These are phyloP conservation scores for Anthophora plumipes DNA, from an alignment of 2,888 invertebrate species.

Conservation along the genomic window DNA sequence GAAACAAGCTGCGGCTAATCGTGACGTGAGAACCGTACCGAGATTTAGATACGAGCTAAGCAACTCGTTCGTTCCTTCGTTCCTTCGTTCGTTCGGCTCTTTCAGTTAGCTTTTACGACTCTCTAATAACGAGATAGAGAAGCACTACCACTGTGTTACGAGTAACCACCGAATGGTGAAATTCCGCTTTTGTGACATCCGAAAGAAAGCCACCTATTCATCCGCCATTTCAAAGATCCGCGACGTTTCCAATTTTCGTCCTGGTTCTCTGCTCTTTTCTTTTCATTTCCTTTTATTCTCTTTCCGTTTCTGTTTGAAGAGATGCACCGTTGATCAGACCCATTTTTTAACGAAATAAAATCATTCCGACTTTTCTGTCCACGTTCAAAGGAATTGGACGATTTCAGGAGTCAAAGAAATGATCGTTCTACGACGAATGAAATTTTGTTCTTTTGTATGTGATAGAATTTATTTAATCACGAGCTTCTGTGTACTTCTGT, in stretches of 20 bases:
- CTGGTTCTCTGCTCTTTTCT: constrained; percentile 19
- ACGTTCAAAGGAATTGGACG: constrained; percentile 10
- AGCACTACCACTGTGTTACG: constrained; percentile 40
- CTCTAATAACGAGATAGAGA: constrained; percentile 65
- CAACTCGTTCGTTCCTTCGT: constrained; percentile 33
- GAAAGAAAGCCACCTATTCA: constrained; percentile 59
- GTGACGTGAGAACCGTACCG: constrained; percentile 69
- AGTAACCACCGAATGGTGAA: constrained; percentile 53
- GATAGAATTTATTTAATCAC: too few species aligned
- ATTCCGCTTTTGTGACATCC: constrained; percentile 62
- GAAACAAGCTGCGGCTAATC: constrained; percentile 66
- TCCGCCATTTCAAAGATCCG: constrained; percentile 50
- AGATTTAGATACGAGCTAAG: constrained; percentile 64
- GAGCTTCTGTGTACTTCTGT: too few species aligned
- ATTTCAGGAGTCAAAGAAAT: not conserved
- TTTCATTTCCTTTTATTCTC: not conserved
- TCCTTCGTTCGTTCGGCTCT: constrained; percentile 36
- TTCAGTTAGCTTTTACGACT: constrained; percentile 59
- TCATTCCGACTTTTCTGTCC: constrained; percentile 34
- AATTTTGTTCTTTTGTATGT: not conserved
- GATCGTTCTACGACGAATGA: not conserved
- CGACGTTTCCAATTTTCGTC: constrained; percentile 53
- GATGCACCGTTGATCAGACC: not conserved
- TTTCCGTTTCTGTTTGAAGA: not conserved
- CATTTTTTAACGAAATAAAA: too few species aligned